Evolutionary conservation across 2,888 invertebrate genomes (phyloP), one percentile per base, ranked within the genome.

Genomic region (Dione juno): DNA sequence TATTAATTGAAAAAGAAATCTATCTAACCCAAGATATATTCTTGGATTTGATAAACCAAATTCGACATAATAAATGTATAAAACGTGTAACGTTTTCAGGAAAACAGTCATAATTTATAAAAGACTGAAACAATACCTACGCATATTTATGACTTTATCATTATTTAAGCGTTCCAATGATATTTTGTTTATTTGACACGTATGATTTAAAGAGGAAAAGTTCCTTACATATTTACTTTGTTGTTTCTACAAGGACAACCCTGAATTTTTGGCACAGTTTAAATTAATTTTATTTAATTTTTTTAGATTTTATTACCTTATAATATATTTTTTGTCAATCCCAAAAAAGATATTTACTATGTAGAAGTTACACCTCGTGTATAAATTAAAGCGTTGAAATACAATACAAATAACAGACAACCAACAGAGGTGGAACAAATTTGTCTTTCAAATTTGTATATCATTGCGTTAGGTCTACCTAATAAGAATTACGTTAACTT

Each of bases 221-320:
- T 6, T 54, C 9, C 8, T 28, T 28, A 28, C 28, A 21, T 21
- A 40, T 41, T 37, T 10, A 40, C 14, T 8, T 41, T 19, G n/a
- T 14, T 41, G 16, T 14, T 16, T 58, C 40, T 8, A 8, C 37
- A 10, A 19, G 13, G 13, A 40, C 11, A 58, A 13, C 58, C 19
- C 19, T 19, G 40, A 58, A 13, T 58, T 58, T 57, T 41, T 41
- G 57, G 41, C 40, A 58, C 19, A 41, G 19, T 52, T 58, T 41
- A n/a, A 35, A 35, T 9, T 35, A n/a, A 8, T 8, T 35, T 35
- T 9, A 9, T 35, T 28, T 28, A 28, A 28, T 28, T 5, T 28
- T 28, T 28, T 28, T 5, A 28, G 2, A 28, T 28, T 28, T 28
- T 3, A 28, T 28, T 28, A 28, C 28, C 28, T 28, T 28, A 5